A percentile compares a stretch with the other conserved stretches of the same genome.
phyloP scores from a whole-genome alignment of 2,113 vertebrate genomes.

The Axis porcinus region DNA sequence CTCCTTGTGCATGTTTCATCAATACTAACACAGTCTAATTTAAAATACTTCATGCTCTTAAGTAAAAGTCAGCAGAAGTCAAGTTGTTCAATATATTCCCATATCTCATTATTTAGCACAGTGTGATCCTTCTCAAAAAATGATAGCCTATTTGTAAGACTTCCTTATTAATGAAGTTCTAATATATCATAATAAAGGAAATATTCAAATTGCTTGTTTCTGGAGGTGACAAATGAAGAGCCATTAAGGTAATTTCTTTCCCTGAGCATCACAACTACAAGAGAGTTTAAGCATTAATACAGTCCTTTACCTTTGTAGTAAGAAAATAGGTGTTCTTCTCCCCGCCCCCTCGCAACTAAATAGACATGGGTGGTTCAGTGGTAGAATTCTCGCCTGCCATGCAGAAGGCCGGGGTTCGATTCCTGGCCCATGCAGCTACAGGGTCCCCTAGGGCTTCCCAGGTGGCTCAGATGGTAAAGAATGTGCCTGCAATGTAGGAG shows the following conservation, averaged over 20 bases:
- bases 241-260: constrained; percentile 28
- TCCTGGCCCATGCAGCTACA: neutral
- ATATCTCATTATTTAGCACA: constrained; percentile 63
- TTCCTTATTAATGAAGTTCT: constrained; percentile 54
- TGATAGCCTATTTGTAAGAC: constrained; percentile 52
- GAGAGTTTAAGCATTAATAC: neutral
- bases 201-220: constrained; percentile 48
- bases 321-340: neutral
- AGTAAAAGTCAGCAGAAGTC: constrained; percentile 73
- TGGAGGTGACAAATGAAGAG: constrained; percentile 46
- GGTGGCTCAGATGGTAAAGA: neutral
- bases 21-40: constrained; percentile 64
- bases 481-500: neutral
- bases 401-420: neutral
- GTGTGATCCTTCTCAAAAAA: constrained; percentile 35
- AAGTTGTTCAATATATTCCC: constrained; percentile 68
- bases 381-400: neutral
- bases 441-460: neutral
- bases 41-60: constrained; percentile 72
- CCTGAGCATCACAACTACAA: neutral
- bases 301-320: constrained; percentile 3
- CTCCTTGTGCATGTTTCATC: constrained; percentile 61
- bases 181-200: constrained; percentile 57
- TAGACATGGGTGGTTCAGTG: neutral
- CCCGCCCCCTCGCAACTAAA: neutral